A percentile compares a stretch with the other conserved stretches of the same genome.
phyloP scores from a whole-genome alignment of 2,797 vertebrate genomes.

The Allobates femoralis region DNA sequence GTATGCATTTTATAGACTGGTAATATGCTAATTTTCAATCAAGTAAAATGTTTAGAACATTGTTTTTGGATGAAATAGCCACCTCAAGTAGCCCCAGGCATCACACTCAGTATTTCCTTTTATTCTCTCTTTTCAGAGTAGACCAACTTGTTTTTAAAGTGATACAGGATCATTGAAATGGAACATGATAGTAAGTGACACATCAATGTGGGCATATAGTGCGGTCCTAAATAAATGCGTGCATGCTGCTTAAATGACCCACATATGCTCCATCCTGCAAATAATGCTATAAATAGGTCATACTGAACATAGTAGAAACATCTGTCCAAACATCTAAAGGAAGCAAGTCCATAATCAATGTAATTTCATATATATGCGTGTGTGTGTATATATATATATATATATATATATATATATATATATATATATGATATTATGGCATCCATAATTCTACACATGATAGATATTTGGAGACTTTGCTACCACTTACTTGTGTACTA shows the following conservation, averaged over 20 bases:
- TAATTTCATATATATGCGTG: not conserved
- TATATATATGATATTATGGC: too few species aligned
- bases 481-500: too few species aligned
- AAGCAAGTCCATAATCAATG: not conserved
- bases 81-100: not conserved
- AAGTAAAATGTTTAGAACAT: not conserved
- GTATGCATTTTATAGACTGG: not conserved
- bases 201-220: constrained; percentile 39
- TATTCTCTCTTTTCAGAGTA: not conserved
- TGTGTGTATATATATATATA: too few species aligned
- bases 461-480: too few species aligned
- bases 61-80: not conserved
- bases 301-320: constrained; percentile 19
- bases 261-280: constrained; percentile 28
- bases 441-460: too few species aligned
- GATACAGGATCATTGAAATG: constrained; percentile 29
- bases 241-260: constrained; percentile 43
- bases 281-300: constrained; percentile 41
- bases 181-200: constrained; percentile 45
- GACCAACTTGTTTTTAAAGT: constrained; percentile 32
- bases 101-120: not conserved
- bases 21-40: not conserved
- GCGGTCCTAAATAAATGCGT: constrained; percentile 17
- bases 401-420: too few species aligned
- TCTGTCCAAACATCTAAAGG: not conserved